A percentile compares a stretch with the other conserved stretches of the same genome.
phyloP scores from a whole-genome alignment of 2,797 vertebrate genomes.

The Molossus molossus region DNA sequence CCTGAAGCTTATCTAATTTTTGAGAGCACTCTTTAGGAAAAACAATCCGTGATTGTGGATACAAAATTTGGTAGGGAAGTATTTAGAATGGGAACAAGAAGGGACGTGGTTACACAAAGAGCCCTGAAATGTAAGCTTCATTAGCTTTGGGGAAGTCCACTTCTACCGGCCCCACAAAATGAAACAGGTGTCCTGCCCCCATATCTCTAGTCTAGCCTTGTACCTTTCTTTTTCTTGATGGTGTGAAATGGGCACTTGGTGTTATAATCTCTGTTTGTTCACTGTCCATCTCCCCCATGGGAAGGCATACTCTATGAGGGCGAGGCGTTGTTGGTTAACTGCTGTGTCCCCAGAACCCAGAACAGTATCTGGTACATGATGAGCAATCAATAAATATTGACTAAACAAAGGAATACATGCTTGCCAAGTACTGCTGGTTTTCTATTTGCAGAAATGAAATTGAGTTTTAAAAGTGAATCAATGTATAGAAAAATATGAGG shows the following conservation, averaged over 20 bases:
- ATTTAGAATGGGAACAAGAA: background rate
- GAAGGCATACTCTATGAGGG: background rate
- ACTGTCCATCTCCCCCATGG: background rate
- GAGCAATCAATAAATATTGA: background rate
- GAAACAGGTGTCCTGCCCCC: accelerated
- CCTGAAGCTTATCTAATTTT: background rate
- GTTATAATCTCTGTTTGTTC: background rate
- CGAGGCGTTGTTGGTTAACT: background rate
- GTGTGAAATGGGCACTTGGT: background rate
- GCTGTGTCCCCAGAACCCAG: background rate
- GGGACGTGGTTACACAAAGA: background rate
- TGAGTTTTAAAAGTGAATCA: background rate
- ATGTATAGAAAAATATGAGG: background rate
- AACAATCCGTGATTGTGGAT: background rate
- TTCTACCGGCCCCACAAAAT: background rate
- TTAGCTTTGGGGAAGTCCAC: background rate
- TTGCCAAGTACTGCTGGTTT: conserved; percentile 11
- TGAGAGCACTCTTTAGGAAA: background rate
- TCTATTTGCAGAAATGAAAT: background rate
- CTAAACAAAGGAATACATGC: background rate
- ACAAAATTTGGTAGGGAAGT: background rate
- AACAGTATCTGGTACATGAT: background rate
- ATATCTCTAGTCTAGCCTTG: background rate
- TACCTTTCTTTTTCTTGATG: background rate
- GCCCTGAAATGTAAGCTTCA: background rate